A percentile compares a stretch with the other conserved stretches of the same genome.
Conservation (phyloP, 2,888 invertebrate genomes). For the Clitarchus hookeri region DNA sequence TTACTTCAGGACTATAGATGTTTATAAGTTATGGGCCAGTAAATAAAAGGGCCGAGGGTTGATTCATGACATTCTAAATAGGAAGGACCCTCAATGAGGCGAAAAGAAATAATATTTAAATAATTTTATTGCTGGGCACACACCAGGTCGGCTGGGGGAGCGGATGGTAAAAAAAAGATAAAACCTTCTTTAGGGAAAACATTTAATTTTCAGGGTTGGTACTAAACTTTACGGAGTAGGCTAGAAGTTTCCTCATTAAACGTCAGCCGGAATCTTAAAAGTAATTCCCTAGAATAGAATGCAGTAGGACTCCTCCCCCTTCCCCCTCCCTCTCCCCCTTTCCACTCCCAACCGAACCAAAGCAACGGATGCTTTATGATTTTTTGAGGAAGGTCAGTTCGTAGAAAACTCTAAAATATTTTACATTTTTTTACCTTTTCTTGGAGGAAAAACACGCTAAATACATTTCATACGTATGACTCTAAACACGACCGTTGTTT, state of each 20-base stretch:
- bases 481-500: no score
- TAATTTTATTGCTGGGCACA: not conserved
- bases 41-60: not conserved
- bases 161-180: not conserved
- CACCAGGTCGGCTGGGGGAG: not conserved
- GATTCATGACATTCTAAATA: slow-evolving; percentile 9
- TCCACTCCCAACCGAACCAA: not conserved
- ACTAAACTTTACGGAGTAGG: not conserved
- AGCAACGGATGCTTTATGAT: not conserved
- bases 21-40: not conserved
- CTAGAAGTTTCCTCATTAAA: slow-evolving; percentile 7
- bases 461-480: no score
- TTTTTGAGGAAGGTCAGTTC: not conserved
- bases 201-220: not conserved
- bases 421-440: not conserved
- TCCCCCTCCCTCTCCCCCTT: not conserved
- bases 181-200: not conserved
- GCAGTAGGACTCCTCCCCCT: not conserved
- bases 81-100: not conserved
- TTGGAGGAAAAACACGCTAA: not conserved
- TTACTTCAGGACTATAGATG: not conserved
- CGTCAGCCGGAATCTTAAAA: not conserved
- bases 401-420: not conserved
- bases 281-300: not conserved
- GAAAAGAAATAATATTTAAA: not conserved